These are phyloP conservation scores for Drosophila orosa DNA, from an alignment of 1,140 invertebrate species.

Conservation along the genomic window DNA sequence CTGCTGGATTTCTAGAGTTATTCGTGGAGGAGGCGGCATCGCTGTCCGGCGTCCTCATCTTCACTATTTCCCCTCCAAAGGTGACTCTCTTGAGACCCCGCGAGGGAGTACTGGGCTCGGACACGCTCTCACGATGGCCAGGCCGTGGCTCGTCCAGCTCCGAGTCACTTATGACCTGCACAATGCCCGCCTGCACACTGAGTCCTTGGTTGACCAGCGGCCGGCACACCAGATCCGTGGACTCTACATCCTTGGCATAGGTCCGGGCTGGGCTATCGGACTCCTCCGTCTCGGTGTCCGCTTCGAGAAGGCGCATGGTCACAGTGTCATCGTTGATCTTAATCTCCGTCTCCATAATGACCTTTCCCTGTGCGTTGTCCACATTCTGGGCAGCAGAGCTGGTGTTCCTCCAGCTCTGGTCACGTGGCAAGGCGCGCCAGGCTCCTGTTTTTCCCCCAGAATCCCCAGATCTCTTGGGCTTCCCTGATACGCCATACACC, in stretches of 20 bases:
- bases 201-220: constrained; percentile 22
- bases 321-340: constrained; percentile 91
- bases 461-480: constrained; percentile 19
- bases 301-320: constrained; percentile 92
- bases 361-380: constrained; percentile 83
- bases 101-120: constrained; percentile 77
- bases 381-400: neutral
- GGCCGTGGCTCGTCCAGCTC: constrained; percentile 85
- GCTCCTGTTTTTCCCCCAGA: constrained; percentile 42
- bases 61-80: constrained; percentile 93
- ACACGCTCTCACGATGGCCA: neutral
- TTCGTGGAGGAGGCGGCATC: constrained; percentile 85
- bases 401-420: constrained; percentile 59
- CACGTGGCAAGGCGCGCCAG: constrained; percentile 65
- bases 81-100: constrained; percentile 88
- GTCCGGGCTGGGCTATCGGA: constrained; percentile 62
- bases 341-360: constrained; percentile 92
- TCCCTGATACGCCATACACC: constrained; percentile 85
- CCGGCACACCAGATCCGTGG: constrained; percentile 76
- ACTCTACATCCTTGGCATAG: constrained; percentile 61
- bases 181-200: constrained; percentile 77
- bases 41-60: constrained; percentile 92
- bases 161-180: constrained; percentile 86
- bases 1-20: constrained; percentile 50
- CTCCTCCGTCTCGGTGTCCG: constrained; percentile 82